A percentile compares a stretch with the other conserved stretches of the same genome.
Evolutionary conservation across 2,888 invertebrate genomes (phyloP).

Genomic region (Drosophila limbata): DNA sequence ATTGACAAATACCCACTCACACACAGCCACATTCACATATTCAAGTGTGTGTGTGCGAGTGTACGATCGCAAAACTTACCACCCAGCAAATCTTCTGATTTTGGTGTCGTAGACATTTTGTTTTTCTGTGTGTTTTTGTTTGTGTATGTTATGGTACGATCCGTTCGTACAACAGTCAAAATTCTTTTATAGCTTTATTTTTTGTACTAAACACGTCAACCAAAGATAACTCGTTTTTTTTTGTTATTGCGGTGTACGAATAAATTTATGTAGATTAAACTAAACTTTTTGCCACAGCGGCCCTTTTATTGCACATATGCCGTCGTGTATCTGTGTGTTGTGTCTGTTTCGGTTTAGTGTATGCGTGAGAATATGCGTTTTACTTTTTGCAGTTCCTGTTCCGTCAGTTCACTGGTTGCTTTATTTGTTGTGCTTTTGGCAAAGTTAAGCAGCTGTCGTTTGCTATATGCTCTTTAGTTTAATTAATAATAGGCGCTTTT

Average conservation of each 20-base stretch:
- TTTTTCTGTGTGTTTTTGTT: slow-evolving; percentile 52
- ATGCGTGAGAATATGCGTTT: slow-evolving; percentile 78
- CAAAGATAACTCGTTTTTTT: slow-evolving; percentile 66
- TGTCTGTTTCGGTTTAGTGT: slow-evolving; percentile 50
- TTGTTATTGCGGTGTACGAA: slow-evolving; percentile 56
- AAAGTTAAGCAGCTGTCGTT: slow-evolving; percentile 36
- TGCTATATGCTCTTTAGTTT: slow-evolving; percentile 22
- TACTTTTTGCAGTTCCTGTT: slow-evolving; percentile 70
- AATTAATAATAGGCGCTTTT: slow-evolving; percentile 39
- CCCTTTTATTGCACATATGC: slow-evolving; percentile 63
- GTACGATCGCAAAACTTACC: slow-evolving; percentile 81
- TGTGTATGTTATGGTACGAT: slow-evolving; percentile 43
- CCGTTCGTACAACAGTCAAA: slow-evolving; percentile 29
- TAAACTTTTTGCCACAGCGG: slow-evolving; percentile 65
- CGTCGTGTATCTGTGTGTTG: slow-evolving; percentile 27
- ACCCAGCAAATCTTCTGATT: slow-evolving; percentile 85
- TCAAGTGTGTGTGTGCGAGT: slow-evolving; percentile 2
- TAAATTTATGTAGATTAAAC: slow-evolving; percentile 66
- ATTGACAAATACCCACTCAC: slow-evolving; percentile 48
- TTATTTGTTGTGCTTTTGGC: slow-evolving; percentile 39
- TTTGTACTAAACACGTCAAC: slow-evolving; percentile 63
- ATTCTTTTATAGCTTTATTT: slow-evolving; percentile 38
- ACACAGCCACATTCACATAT: slow-evolving; percentile 19
- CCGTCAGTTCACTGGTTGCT: slow-evolving; percentile 50
- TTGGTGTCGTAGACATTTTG: slow-evolving; percentile 85